Evolutionary conservation across 1,140 invertebrate species (phyloP), one percentile per base, ranked within the genome.

Genomic region (Leptinotarsa texana): DNA sequence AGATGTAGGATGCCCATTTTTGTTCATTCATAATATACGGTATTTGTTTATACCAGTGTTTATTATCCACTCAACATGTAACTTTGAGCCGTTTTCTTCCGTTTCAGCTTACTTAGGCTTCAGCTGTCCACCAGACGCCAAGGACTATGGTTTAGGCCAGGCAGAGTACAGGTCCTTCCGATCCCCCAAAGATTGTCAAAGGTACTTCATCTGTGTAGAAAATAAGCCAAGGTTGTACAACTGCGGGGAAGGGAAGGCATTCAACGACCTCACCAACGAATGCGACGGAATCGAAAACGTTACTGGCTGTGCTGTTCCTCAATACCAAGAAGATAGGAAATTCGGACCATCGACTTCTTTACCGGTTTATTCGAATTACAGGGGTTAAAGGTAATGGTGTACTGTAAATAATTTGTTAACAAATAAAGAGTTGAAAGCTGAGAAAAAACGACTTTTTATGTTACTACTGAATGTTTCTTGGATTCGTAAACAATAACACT

Each of bases 261-360:
- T 93, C 85, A 96, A 96, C 77, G 93, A 94, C 22, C 82, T 91
- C 2, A 91, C 89, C 13, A 89, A 90, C 63, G 86, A 88, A 51
- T 97, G 95, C 82, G 94, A 94, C 75, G 92, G 89, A 48, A 89
- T 90, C 18, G 90, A 92, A 75, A 94, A 94, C 84, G 93, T 95
- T 66, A 90, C 92, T 24, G 91, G 90, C 81, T 95, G 93, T 87
- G 90, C 84, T 13, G 5, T 77, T 15, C 75, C 75, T 47, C 21
- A 65, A 21, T 65, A 65, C 27, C 63, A 65, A 65, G 51, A 57
- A 57, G 51, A 57, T 3, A 57, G 51, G n/a, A 57, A 57, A 57
- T 57, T 57, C 51, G 51, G 17, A 57, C 51, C 51, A 57, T 57
- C 51, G 17, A 57, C 51, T 15, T 57, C 51, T 57, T 18, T 57